Base-by-base conservation (phyloP, 1,140 invertebrate species). In the Drosophila repleta region DNA sequence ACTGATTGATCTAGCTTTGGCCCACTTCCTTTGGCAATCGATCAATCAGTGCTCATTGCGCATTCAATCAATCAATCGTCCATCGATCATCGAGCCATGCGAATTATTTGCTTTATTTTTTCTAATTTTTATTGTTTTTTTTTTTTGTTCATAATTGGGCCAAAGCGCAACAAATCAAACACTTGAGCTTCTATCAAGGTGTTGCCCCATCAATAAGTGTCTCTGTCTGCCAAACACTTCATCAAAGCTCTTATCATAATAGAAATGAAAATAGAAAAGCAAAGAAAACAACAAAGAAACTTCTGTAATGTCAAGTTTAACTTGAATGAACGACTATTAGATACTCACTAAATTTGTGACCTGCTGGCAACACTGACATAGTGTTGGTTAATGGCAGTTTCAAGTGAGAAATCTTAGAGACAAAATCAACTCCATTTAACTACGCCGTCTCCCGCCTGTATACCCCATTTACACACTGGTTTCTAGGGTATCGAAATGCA, bases 161-260 rank as follows among this genome's bases (percentile, higher is more conserved):
- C 18, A 51, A 35, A 35, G 63, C 29, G 48, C 37, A 20, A 37
- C 35, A 58, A 69, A 46, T 35, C 62, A 77, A 69, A 66, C 24
- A 29, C 39, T 57, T 43, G 55, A 57, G 39, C 67, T 63, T 45
- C 51, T 74, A 78, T 78, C 79, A 78, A 68, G 41, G 73, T 64
- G 58, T 65, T 81, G 79, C 74, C 69, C 67, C 61, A 81, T 81
- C 74, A 65, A 81, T 83, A 81, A 81, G 77, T 78, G 70, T 74
- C 79, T 66, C 60, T 41, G 39, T 26, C 61, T 63, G 62, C 35
- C 58, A 63, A 61, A 32, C 74, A 78, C 78, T 78, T 76, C 62
- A 81, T 83, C 79, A 76, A 65, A 20, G 2, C 20, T 24, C 48
- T 73, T 83, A 83, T 78, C 79, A 45, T 56, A 56, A 45, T 18